phyloP scores from a whole-genome alignment of 1,140 invertebrate genomes.

The Mycetomoellerius zeteki region DNA sequence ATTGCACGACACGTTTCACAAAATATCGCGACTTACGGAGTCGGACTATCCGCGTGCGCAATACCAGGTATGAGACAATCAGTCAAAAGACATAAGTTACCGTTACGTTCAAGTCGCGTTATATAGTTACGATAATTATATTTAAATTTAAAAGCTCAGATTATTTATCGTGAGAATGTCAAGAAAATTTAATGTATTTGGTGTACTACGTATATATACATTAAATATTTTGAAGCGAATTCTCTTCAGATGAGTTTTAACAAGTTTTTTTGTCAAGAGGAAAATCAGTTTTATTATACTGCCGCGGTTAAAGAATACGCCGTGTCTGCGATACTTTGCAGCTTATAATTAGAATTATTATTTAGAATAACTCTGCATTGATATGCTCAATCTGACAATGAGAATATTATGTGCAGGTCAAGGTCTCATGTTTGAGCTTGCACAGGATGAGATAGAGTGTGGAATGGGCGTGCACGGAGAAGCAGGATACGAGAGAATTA shows the following conservation, averaged over 20 bases:
- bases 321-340: too few relatives aligned
- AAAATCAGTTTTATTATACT: too few relatives aligned
- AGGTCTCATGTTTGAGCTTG: constrained; percentile 90
- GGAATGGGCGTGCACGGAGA: constrained; percentile 96
- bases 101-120: not conserved
- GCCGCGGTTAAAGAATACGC: too few relatives aligned
- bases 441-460: constrained; percentile 91
- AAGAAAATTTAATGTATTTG: too few relatives aligned
- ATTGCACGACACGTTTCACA: constrained; percentile 85
- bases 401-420: constrained; percentile 82
- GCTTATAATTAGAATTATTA: too few relatives aligned
- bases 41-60: constrained; percentile 91
- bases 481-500: constrained; percentile 91
- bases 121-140: too few relatives aligned
- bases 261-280: too few relatives aligned
- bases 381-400: not conserved
- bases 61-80: constrained; percentile 88
- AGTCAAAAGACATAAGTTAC: constrained; percentile 6
- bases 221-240: too few relatives aligned
- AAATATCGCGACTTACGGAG: constrained; percentile 91
- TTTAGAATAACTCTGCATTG: not conserved
- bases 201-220: too few relatives aligned
- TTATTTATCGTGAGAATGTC: too few relatives aligned
- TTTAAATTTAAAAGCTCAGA: too few relatives aligned
- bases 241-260: too few relatives aligned